Conservation (phyloP, 2,888 invertebrate species). For the Dromius quadrimaculatus region DNA sequence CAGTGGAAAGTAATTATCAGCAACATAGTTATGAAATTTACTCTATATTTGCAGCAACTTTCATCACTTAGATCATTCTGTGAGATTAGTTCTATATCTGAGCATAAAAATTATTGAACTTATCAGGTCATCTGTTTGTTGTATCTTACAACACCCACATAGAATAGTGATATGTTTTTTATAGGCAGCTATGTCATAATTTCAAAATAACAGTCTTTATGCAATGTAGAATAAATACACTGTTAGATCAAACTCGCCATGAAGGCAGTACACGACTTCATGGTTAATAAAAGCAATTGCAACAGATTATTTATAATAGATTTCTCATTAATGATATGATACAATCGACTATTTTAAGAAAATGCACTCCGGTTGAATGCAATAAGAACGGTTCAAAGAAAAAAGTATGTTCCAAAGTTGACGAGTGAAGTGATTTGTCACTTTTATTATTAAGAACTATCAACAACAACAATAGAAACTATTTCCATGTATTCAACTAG, state of each 20-base stretch:
- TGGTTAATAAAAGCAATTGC: conserved; percentile 37
- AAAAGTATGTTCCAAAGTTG: no score
- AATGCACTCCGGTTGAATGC: no score
- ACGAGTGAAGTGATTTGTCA: no score
- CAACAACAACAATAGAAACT: no score
- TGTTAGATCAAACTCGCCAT: background rate
- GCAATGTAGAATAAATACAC: conserved; percentile 11
- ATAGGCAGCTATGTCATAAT: conserved; percentile 20
- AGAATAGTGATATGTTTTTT: background rate
- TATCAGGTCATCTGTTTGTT: background rate
- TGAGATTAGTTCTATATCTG: conserved; percentile 15
- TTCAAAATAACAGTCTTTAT: conserved; percentile 27
- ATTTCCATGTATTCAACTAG: no score
- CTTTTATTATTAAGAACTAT: no score
- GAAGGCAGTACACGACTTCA: conserved; percentile 31
- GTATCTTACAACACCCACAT: conserved; percentile 1
- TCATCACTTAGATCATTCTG: no score
- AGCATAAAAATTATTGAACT: background rate
- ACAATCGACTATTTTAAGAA: no score
- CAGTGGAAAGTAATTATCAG: no score
- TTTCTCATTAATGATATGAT: conserved; percentile 11
- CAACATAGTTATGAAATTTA: no score
- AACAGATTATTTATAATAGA: conserved; percentile 24
- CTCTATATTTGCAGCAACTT: no score
- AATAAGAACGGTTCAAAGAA: no score